Evolutionary conservation across 2,113 vertebrate genomes (phyloP), one percentile per base, ranked within the genome.

Genomic region (Trematomus loennbergii): DNA sequence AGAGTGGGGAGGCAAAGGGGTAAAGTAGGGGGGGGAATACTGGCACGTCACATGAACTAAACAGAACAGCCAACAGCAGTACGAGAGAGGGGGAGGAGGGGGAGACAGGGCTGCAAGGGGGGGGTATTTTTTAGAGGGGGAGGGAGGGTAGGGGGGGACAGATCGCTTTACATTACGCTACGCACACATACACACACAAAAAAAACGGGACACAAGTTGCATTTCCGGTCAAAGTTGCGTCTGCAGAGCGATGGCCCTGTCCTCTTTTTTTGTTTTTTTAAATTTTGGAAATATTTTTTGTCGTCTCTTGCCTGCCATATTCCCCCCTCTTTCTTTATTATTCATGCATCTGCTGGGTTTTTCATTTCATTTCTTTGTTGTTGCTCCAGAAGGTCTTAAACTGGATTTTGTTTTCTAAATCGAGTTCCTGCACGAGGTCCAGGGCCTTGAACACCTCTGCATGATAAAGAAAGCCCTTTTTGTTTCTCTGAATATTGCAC

Each of bases 131-230:
- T 54, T 49, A 0, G 8, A 22, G 50, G 59, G 76, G 3, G 12
- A 7, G 6, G 9, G 12, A 49, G 36, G 52, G 52, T 40, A 25
- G 57, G 40, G 33, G 88, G 91, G 91, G 92, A 92, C 92, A 93
- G 92, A 92, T 94, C 91, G 90, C 93, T 93, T 94, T 94, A 95
- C 94, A 93, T 93, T 95, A 95, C 94, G 87, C 92, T 95, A 95
- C 92, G 87, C 95, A 94, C 94, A 95, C 95, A 95, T 89, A 95
- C 95, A 95, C 95, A 93, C 93, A 93, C 89, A 94, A 94, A 94
- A 94, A 88, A 95, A 95, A 95, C 94, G 84, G 92, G 95, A 96
- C 95, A 96, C 95, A 94, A 95, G 94, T 95, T 95, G 92, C 94
- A 93, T 94, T 94, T 95, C 94, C 94, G 7, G 92, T 87, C 94